These are phyloP conservation scores for Hypanus sabinus DNA, from an alignment of 2,113 vertebrate species.

Conservation along the genomic window DNA sequence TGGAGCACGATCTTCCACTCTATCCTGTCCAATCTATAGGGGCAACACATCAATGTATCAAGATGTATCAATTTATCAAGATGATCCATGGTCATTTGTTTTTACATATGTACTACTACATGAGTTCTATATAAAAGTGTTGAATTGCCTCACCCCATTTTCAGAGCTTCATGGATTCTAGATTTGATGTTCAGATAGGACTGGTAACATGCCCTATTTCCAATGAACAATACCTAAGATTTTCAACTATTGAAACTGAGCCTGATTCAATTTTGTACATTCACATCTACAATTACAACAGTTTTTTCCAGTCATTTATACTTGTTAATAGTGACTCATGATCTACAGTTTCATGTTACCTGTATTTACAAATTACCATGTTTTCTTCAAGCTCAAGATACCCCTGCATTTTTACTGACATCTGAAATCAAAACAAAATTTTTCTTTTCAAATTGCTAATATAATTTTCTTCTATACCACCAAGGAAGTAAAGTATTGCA, in stretches of 20 bases:
- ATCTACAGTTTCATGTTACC: not conserved
- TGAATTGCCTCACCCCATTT: not conserved
- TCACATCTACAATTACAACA: not conserved
- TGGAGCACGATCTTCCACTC: not conserved
- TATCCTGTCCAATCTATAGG: not conserved
- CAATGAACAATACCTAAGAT: no score
- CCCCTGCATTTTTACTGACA: not conserved
- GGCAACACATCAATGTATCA: not conserved
- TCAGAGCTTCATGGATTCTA: no score
- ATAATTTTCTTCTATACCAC: not conserved
- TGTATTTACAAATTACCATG: not conserved
- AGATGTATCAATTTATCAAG: not conserved
- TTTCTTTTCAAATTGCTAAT: not conserved
- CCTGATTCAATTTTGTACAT: not conserved
- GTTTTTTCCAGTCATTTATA: not conserved
- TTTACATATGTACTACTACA: not conserved
- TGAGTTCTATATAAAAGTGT: not conserved
- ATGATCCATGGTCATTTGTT: not conserved
- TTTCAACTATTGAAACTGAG: not conserved
- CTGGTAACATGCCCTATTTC: no score
- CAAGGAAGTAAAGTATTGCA: not conserved
- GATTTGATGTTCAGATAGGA: no score
- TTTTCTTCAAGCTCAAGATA: not conserved
- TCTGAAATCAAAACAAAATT: not conserved
- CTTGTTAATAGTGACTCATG: not conserved